Percentiles rank a stretch among this genome's conserved stretches.
Conservation (phyloP, 2,797 vertebrate genomes). For the Atherinosoma microstoma region DNA sequence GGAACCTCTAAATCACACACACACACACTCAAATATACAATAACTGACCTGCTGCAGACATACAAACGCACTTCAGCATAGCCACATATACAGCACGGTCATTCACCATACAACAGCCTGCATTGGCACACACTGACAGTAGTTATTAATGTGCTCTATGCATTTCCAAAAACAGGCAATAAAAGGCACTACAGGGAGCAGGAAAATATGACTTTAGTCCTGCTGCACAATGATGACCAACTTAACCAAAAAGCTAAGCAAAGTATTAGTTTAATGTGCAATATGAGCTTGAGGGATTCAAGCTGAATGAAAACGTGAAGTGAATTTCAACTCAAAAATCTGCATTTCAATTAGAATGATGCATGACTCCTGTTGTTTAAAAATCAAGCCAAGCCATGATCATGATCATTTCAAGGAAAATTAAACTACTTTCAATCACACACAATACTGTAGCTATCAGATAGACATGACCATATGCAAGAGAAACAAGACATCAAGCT, state of each 20-base stretch:
- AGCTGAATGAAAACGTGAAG: slow-evolving; percentile 7
- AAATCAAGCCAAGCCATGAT: neutral
- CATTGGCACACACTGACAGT: slow-evolving; percentile 16
- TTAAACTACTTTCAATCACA: neutral
- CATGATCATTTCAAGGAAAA: neutral
- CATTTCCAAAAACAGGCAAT: slow-evolving; percentile 24
- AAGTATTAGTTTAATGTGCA: slow-evolving; percentile 7
- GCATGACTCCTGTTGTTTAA: neutral
- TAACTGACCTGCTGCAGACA: slow-evolving; percentile 36
- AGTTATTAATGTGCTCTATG: slow-evolving; percentile 36
- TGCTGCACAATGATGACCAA: slow-evolving; percentile 2
- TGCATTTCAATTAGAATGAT: neutral
- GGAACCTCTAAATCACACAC: slow-evolving; percentile 64
- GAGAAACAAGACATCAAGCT: neutral
- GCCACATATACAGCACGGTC: slow-evolving; percentile 10
- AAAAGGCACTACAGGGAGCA: slow-evolving; percentile 14
- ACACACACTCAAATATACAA: slow-evolving; percentile 43
- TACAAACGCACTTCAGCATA: slow-evolving; percentile 16
- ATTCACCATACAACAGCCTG: slow-evolving; percentile 15
- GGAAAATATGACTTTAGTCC: slow-evolving; percentile 8
- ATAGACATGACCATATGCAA: neutral
- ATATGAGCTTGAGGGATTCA: slow-evolving; percentile 3
- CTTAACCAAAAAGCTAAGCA: slow-evolving; percentile 22
- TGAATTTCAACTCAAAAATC: slow-evolving; percentile 7
- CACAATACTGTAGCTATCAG: neutral